phyloP scores from a whole-genome alignment of 2,797 vertebrate genomes.

The Rhabdophis nuchalis region DNA sequence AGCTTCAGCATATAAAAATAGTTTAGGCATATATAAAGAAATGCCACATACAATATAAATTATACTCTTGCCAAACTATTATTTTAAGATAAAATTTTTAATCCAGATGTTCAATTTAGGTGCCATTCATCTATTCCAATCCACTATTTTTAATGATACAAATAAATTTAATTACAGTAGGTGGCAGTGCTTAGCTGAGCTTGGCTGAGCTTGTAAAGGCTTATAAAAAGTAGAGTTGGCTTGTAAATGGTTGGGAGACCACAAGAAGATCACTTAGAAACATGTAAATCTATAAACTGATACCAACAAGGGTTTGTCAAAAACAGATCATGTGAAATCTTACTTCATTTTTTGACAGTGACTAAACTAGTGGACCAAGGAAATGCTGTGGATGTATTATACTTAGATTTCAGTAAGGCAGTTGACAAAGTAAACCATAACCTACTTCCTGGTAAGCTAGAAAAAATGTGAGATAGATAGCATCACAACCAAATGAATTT shows the following conservation, averaged over 20 bases:
- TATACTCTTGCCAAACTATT: background rate
- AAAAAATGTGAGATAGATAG: background rate
- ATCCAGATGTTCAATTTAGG: background rate
- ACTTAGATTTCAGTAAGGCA: background rate
- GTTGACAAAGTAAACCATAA: background rate
- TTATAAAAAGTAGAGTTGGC: background rate
- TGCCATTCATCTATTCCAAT: background rate
- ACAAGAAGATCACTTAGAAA: background rate
- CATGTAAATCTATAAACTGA: background rate
- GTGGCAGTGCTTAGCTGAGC: background rate
- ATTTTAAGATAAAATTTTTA: background rate
- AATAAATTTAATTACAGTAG: background rate
- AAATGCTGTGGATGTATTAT: background rate
- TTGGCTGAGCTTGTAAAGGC: background rate
- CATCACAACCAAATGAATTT: background rate
- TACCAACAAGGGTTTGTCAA: background rate
- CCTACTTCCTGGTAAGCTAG: background rate
- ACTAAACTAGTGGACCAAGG: background rate
- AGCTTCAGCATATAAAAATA: background rate
- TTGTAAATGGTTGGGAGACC: background rate
- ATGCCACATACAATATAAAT: background rate
- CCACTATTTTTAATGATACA: background rate
- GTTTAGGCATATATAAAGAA: background rate
- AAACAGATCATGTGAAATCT: background rate
- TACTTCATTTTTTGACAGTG: background rate